Conservation (phyloP, 2,113 vertebrate species). For the Steatornis caripensis region DNA sequence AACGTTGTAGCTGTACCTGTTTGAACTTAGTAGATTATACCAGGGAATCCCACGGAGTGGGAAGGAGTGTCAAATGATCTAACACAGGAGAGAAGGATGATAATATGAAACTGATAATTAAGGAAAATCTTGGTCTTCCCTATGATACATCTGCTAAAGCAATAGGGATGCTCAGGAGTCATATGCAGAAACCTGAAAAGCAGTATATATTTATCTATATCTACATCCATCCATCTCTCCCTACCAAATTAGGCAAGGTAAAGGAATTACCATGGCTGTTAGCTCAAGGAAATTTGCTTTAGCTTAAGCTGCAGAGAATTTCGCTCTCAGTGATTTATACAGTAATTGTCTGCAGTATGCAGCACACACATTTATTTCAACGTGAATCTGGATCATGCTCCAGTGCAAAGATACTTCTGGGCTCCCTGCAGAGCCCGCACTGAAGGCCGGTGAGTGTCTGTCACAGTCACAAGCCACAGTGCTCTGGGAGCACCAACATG, state of each 20-base stretch:
- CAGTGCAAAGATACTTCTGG: not conserved
- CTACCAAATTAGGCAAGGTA: not conserved
- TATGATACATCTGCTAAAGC: not conserved
- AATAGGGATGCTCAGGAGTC: not conserved
- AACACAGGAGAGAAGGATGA: not conserved
- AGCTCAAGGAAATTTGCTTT: not conserved
- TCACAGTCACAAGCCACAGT: not conserved
- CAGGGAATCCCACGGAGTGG: not conserved
- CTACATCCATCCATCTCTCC: not conserved
- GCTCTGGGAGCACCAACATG: not conserved
- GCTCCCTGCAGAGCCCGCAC: not conserved
- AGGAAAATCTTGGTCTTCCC: not conserved
- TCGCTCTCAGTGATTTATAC: not conserved
- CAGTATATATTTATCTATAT: not conserved
- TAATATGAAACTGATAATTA: not conserved
- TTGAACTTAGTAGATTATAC: not conserved
- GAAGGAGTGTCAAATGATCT: not conserved
- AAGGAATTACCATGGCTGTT: not conserved
- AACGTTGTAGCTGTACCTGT: not conserved
- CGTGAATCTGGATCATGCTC: not conserved
- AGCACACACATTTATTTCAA: not conserved
- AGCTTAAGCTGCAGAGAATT: not conserved
- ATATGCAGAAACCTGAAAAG: not conserved
- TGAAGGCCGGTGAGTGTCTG: not conserved
- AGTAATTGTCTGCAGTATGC: not conserved